Base-by-base conservation (phyloP, 2,888 invertebrate species). In the Lasioglossum zephyrum region DNA sequence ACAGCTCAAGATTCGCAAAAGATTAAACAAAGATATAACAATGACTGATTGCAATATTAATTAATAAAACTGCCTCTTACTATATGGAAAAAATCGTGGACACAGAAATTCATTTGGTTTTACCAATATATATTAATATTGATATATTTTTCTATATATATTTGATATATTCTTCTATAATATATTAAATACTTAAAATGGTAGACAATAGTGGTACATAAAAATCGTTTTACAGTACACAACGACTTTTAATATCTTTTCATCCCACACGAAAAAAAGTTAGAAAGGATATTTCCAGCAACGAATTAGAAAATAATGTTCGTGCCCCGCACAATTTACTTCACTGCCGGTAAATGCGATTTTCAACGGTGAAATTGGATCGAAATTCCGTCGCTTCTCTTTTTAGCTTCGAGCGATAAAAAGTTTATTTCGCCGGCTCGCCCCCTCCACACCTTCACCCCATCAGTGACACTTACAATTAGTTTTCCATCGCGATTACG, bases 401-500 rank as follows among this genome's bases (percentile, higher is more conserved):
- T 44, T 39, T 36, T 26, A 26, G 41, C 22, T 22, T 44, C 44
- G 18, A 18, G 22, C 44, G 44, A 41, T 36, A 63, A 76, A 76
- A 76, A 63, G 63, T 63, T 41, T 9, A 76, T 60, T 76, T 44
- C 44, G 6, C 44, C 44, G 44, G 44, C n/a, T 3, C 18, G 2
- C 11, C 9, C 9, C 36, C 6, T 0, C 31, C 22, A 0, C n/a
- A 53, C 22, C 0, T 9, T 9, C 9, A 9, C 53, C 53, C 9
- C 8, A 53, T n/a, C 53, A n/a, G 22, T 69, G 41, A 69, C 36
- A 41, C 39, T 69, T 69, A 69, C 39, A 39, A 69, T 41, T 57
- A 70, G n/a, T 74, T 53, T 74, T 41, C 31, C 47, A 66, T 73
- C 63, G n/a, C 41, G n/a, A 66, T 13, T 11, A 49, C 57, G 72